These are phyloP conservation scores for Metopolophium dirhodum DNA, from an alignment of 1,140 invertebrate genomes.

Conservation along the genomic window DNA sequence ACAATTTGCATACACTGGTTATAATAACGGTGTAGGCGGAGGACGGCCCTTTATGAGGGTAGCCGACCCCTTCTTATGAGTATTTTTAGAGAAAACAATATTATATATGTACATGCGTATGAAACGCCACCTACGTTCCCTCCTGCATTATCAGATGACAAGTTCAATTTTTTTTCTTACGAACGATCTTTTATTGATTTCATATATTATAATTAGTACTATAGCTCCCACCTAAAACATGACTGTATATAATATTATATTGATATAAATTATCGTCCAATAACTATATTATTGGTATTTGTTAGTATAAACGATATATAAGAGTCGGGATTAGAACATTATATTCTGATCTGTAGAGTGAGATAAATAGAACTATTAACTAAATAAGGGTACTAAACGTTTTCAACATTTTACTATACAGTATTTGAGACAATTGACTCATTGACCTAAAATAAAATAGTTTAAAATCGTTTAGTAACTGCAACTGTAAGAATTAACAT, in stretches of 20 bases:
- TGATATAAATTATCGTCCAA: background rate
- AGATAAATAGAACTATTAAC: too few relatives aligned
- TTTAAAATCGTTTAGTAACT: background rate
- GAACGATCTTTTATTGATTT: background rate
- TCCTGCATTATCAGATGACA: background rate
- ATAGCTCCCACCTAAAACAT: too few relatives aligned
- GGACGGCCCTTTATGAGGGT: conserved; percentile 33
- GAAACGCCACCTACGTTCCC: background rate
- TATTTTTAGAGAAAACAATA: conserved; percentile 40
- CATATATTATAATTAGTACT: background rate
- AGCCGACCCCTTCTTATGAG: conserved; percentile 16
- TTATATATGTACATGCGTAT: background rate
- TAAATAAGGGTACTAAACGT: background rate
- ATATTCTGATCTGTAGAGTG: too few relatives aligned
- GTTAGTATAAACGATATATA: background rate
- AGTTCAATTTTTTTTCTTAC: background rate
- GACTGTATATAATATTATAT: background rate
- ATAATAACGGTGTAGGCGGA: conserved; percentile 39
- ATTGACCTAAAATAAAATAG: background rate
- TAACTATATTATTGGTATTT: background rate
- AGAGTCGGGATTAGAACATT: background rate
- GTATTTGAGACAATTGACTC: background rate
- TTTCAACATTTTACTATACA: background rate
- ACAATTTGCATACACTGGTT: conserved; percentile 47
- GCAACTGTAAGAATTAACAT: background rate